Conservation (phyloP, 2,797 vertebrate genomes). For the Nothura maculosa region DNA sequence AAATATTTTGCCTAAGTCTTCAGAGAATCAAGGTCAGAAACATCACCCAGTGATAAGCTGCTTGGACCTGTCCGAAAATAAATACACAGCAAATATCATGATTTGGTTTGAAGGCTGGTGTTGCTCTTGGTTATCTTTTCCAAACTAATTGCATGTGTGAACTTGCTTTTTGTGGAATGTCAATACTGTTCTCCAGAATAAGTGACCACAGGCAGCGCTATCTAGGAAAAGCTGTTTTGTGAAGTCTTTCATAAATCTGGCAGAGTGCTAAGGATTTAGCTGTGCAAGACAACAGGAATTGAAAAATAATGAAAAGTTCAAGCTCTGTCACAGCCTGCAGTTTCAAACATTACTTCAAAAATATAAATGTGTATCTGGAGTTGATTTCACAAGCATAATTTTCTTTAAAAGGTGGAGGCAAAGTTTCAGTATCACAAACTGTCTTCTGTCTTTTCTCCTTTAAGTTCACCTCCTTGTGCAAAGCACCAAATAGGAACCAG, state of each 20-base stretch:
- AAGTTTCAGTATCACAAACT: neutral
- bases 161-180: slow-evolving; percentile 1
- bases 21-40: neutral
- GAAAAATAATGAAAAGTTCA: neutral
- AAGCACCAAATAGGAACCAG: neutral
- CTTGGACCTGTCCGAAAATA: neutral
- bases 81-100: neutral
- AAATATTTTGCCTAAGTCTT: neutral
- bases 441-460: neutral
- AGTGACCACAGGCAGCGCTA: slow-evolving; percentile 3
- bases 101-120: neutral
- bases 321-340: neutral
- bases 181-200: slow-evolving; percentile 13
- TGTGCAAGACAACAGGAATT: neutral
- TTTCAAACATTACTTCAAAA: neutral
- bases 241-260: slow-evolving; percentile 31
- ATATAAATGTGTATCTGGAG: neutral
- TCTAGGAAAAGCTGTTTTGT: slow-evolving; percentile 44
- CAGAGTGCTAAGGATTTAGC: neutral
- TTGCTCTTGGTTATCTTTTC: neutral
- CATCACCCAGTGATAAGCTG: neutral
- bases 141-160: slow-evolving; percentile 28
- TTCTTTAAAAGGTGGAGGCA: neutral
- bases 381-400: neutral
- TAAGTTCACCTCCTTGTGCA: neutral